Percentiles rank a stretch among this genome's conserved stretches.
Conservation (phyloP, 2,888 invertebrate species). For the Hydroisotoma schaefferi region DNA sequence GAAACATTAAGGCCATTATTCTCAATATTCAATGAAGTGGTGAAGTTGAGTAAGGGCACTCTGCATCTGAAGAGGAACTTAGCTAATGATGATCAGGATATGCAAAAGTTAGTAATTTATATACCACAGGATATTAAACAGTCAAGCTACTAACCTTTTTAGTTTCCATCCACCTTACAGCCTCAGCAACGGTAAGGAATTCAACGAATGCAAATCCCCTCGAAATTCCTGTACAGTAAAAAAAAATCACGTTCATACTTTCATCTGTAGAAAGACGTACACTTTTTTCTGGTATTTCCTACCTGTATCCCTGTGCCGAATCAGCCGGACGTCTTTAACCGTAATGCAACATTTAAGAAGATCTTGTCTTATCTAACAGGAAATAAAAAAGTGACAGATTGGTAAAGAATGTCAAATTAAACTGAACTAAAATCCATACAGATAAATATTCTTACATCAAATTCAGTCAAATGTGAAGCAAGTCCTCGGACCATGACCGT, state of each 20-base stretch:
- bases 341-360: conserved; percentile 69
- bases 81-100: too few species aligned
- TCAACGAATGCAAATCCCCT: conserved; percentile 90
- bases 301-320: conserved; percentile 81
- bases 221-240: conserved; percentile 77
- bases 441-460: conserved; percentile 61
- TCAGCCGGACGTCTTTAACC: conserved; percentile 75
- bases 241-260: conserved; percentile 11
- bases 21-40: conserved; percentile 50
- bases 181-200: conserved; percentile 83
- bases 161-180: conserved; percentile 85
- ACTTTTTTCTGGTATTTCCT: conserved; percentile 48
- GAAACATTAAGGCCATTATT: too few species aligned
- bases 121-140: too few species aligned
- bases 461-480: conserved; percentile 70
- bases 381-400: neutral
- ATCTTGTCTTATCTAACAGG: conserved; percentile 67
- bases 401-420: neutral
- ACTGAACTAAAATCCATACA: neutral
- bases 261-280: neutral
- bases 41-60: too few species aligned
- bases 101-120: too few species aligned
- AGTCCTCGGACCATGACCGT: conserved; percentile 73
- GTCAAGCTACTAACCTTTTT: conserved; percentile 67
- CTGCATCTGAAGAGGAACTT: too few species aligned